Percentiles rank a stretch among this genome's conserved stretches.
phyloP scores from a whole-genome alignment of 2,113 vertebrate genomes.

The Elanoides forficatus region DNA sequence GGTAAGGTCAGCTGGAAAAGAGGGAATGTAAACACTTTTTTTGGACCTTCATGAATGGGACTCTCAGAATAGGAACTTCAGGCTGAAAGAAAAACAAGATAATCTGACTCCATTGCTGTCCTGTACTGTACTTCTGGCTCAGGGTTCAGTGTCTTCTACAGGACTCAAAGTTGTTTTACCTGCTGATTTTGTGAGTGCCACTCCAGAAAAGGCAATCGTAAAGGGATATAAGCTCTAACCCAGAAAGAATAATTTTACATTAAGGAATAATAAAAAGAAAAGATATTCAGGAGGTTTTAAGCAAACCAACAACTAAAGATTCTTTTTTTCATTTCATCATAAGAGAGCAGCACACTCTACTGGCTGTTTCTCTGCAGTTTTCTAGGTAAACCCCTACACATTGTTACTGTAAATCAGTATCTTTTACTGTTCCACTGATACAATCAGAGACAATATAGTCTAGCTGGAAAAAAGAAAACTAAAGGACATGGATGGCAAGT shows the following conservation, averaged over 20 bases:
- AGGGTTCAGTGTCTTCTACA: neutral
- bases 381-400: neutral
- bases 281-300: neutral
- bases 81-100: conserved; percentile 63
- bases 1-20: conserved; percentile 68
- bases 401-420: neutral
- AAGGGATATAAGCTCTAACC: neutral
- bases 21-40: conserved; percentile 65
- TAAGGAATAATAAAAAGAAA: neutral
- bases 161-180: neutral
- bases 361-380: conserved; percentile 47
- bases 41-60: conserved; percentile 66
- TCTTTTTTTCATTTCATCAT: neutral
- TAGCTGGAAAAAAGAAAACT: neutral
- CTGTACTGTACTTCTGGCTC: neutral
- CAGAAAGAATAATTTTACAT: neutral
- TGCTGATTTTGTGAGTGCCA: neutral
- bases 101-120: conserved; percentile 29
- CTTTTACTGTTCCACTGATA: neutral
- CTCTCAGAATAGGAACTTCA: conserved; percentile 64
- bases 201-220: neutral
- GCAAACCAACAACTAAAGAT: neutral
- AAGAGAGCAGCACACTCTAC: conserved; percentile 72
- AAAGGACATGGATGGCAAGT: neutral
- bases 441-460: neutral